These are phyloP conservation scores for Pampusana beccarii DNA, from an alignment of 2,113 vertebrate species.

Conservation along the genomic window DNA sequence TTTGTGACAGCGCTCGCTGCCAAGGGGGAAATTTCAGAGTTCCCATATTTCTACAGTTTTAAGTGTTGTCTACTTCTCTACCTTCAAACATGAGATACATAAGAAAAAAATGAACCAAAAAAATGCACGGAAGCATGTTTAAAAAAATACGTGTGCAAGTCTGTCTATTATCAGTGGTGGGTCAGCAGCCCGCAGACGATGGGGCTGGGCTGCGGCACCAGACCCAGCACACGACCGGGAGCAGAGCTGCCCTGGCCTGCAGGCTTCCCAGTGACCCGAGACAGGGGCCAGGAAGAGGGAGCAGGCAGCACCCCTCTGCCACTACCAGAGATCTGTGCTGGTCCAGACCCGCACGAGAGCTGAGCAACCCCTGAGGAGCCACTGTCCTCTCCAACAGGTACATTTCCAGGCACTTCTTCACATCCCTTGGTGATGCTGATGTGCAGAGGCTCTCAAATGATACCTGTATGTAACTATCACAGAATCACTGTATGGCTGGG, in stretches of 20 bases:
- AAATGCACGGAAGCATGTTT: neutral
- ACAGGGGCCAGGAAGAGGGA: neutral
- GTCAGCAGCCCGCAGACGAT: fast-evolving
- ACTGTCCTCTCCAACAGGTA: neutral
- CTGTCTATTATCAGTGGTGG: neutral
- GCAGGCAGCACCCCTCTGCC: neutral
- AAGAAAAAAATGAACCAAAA: neutral
- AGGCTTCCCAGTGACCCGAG: fast-evolving
- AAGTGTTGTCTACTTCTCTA: neutral
- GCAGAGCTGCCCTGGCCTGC: neutral
- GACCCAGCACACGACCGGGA: fast-evolving
- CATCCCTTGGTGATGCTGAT: neutral
- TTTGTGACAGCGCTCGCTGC: neutral
- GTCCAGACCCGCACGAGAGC: fast-evolving
- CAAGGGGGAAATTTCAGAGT: neutral
- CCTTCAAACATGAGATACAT: neutral
- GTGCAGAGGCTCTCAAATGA: neutral
- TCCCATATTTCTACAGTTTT: neutral
- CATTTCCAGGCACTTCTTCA: neutral
- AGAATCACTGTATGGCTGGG: no score
- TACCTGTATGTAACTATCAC: neutral
- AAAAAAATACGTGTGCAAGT: neutral
- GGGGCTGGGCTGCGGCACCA: neutral
- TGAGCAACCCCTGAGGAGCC: neutral
- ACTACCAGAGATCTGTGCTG: no score